Percentiles rank a stretch among this genome's conserved stretches.
Conservation (phyloP, 1,140 invertebrate species). For the Drosophila kanapiae region DNA sequence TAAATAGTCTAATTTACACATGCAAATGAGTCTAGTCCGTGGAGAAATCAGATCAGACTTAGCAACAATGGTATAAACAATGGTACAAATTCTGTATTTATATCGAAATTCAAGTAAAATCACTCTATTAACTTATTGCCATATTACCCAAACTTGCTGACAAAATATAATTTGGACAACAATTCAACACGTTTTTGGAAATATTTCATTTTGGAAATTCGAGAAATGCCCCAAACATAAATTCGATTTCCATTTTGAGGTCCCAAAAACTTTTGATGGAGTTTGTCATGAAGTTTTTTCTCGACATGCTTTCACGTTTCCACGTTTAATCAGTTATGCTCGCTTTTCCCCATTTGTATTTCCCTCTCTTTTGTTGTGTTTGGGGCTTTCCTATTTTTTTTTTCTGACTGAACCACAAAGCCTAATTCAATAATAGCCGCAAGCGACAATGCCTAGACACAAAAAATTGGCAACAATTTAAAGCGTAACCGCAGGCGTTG, state of each 20-base stretch:
- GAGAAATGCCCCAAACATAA: neutral
- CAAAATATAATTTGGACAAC: neutral
- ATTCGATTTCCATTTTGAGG: conserved; percentile 18
- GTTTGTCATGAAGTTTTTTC: conserved; percentile 20
- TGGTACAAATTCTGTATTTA: neutral
- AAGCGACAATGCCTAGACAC: conserved; percentile 28
- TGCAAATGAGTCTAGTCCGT: too few species aligned
- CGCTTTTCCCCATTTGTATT: conserved; percentile 11
- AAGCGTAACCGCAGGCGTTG: conserved; percentile 70
- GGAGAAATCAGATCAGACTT: neutral
- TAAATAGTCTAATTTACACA: too few species aligned
- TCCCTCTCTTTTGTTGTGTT: conserved; percentile 4
- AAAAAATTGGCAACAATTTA: conserved; percentile 77
- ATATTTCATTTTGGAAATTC: neutral
- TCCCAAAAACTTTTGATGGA: conserved; percentile 16
- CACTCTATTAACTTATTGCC: too few species aligned
- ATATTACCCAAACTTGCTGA: too few species aligned
- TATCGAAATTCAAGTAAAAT: neutral
- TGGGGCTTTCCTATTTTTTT: neutral
- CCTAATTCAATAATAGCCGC: conserved; percentile 71
- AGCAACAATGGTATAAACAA: neutral
- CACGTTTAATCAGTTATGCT: conserved; percentile 29
- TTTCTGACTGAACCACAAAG: conserved; percentile 35
- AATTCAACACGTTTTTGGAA: neutral
- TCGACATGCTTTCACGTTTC: neutral